Percentiles rank a stretch among this genome's conserved stretches.
Conservation (phyloP, 2,797 vertebrate species). For the Gallinago nigripennis region DNA sequence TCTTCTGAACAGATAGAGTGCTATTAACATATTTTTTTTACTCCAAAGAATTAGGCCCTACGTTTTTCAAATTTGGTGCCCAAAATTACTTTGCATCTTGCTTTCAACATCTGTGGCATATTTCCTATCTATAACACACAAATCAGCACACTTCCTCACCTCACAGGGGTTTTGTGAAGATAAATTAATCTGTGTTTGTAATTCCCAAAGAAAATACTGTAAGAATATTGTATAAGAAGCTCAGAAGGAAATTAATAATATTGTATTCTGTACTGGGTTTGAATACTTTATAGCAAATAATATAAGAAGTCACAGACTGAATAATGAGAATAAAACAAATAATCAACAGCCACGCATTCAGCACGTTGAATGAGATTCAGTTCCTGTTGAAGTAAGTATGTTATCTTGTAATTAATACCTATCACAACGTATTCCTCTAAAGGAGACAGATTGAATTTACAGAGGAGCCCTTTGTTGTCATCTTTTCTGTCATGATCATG, state of each 20-base stretch:
- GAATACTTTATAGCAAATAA: neutral
- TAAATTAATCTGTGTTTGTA: neutral
- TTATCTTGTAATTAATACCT: neutral
- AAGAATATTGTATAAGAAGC: neutral
- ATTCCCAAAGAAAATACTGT: neutral
- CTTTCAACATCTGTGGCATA: neutral
- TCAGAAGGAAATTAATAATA: neutral
- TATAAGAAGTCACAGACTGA: neutral
- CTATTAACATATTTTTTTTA: neutral
- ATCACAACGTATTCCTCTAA: neutral
- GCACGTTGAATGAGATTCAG: neutral
- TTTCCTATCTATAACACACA: neutral
- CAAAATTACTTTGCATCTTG: neutral
- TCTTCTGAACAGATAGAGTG: neutral
- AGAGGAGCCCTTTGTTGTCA: neutral
- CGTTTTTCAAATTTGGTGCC: neutral
- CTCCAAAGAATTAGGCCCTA: neutral
- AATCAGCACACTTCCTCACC: neutral
- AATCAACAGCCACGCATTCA: neutral
- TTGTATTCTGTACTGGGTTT: neutral
- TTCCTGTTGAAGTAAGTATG: neutral
- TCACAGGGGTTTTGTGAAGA: neutral
- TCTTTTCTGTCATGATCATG: neutral
- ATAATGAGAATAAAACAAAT: neutral
- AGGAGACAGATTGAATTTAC: neutral